These are phyloP conservation scores for Hedychridium roseum DNA, from an alignment of 2,888 invertebrate genomes.

Conservation along the genomic window DNA sequence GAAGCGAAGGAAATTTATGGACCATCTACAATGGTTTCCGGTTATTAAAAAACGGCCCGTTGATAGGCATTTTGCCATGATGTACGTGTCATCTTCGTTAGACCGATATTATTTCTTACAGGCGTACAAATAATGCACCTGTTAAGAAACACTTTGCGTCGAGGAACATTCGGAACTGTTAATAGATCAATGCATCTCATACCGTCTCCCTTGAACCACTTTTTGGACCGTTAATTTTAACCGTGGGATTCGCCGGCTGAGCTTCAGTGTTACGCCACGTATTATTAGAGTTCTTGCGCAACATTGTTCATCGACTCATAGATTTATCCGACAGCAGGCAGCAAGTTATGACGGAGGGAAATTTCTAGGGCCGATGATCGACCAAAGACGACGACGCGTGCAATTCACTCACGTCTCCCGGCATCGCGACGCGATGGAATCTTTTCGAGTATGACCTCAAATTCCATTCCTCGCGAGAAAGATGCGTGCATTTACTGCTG, in stretches of 20 bases:
- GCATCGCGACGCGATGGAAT: constrained; percentile 8
- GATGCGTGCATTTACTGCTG: constrained; percentile 10
- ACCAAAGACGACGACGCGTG: neutral
- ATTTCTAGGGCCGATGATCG: constrained; percentile 2
- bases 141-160: too few relatives aligned
- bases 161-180: too few relatives aligned
- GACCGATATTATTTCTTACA: too few relatives aligned
- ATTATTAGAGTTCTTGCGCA: neutral
- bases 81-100: too few relatives aligned
- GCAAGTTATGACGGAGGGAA: neutral
- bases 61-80: too few relatives aligned
- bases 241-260: neutral
- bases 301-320: neutral
- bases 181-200: too few relatives aligned
- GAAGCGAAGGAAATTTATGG: too few relatives aligned
- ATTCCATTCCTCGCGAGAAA: constrained; percentile 9
- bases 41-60: too few relatives aligned
- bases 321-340: neutral
- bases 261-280: neutral
- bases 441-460: constrained; percentile 7
- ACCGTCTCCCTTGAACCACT: constrained; percentile 4
- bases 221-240: constrained; percentile 7
- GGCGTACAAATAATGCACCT: too few relatives aligned
- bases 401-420: neutral
- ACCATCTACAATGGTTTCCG: too few relatives aligned